These are phyloP conservation scores for Kobus ellipsiprymnus DNA, from an alignment of 2,113 vertebrate species.

Conservation along the genomic window DNA sequence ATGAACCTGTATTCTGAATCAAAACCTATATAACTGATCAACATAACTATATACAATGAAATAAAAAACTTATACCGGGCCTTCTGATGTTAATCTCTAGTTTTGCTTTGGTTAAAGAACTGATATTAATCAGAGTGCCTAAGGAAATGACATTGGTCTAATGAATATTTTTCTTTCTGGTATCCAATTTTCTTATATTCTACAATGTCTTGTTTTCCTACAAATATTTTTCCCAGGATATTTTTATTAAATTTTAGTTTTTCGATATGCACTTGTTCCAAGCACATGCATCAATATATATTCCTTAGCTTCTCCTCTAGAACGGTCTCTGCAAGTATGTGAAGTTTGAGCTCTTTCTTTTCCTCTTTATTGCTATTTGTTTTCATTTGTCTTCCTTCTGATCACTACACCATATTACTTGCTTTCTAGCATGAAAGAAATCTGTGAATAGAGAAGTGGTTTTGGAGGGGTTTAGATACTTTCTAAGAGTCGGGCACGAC, in stretches of 20 bases:
- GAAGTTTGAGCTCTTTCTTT: not conserved
- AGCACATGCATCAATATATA: not conserved
- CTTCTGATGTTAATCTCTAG: not conserved
- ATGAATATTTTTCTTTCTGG: not conserved
- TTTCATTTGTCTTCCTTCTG: not conserved
- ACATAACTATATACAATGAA: not conserved
- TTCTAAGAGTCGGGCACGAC: not conserved
- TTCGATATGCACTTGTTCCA: not conserved
- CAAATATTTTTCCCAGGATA: not conserved
- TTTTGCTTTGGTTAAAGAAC: not conserved
- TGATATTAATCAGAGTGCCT: not conserved
- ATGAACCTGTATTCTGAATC: not conserved
- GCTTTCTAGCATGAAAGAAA: not conserved
- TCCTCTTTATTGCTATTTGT: not conserved
- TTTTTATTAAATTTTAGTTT: not conserved
- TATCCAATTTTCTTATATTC: not conserved
- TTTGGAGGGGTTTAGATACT: not conserved
- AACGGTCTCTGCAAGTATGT: not conserved
- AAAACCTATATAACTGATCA: not conserved
- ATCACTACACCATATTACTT: not conserved
- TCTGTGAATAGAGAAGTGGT: not conserved
- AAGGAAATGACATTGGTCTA: not conserved
- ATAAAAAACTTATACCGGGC: not conserved
- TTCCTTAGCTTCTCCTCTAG: not conserved
- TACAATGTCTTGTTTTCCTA: not conserved